Percentiles rank a stretch among this genome's conserved stretches.
These are phyloP conservation scores for Cherax destructor DNA, from an alignment of 1,140 invertebrate species.

Conservation along the genomic window DNA sequence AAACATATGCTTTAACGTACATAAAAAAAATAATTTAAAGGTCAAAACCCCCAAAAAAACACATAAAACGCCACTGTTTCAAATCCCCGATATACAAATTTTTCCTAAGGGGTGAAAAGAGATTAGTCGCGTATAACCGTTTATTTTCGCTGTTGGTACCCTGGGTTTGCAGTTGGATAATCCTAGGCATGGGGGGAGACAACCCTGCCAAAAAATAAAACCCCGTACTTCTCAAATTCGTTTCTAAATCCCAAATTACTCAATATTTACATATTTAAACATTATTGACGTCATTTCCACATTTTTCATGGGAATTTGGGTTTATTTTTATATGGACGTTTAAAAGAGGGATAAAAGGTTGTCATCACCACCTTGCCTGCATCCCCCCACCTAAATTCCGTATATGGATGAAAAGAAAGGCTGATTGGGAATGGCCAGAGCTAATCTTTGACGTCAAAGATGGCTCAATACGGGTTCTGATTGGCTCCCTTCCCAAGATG, in stretches of 20 bases:
- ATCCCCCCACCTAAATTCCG: constrained; percentile 32
- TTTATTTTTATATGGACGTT: neutral
- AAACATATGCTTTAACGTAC: too few species aligned
- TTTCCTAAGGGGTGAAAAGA: too few species aligned
- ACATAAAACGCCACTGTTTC: too few species aligned
- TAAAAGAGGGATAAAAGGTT: neutral
- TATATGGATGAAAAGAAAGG: constrained; percentile 45
- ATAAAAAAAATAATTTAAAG: too few species aligned
- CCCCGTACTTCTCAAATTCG: neutral
- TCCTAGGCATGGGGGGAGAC: constrained; percentile 49
- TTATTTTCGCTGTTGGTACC: constrained; percentile 42
- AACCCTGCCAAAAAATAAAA: constrained; percentile 17
- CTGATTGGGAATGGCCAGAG: constrained; percentile 26
- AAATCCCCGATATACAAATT: too few species aligned
- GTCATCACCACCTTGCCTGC: constrained; percentile 1
- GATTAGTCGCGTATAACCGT: neutral
- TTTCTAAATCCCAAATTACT: neutral
- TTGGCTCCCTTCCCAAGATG: constrained; percentile 43
- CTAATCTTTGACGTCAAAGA: constrained; percentile 58
- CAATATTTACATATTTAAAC: neutral
- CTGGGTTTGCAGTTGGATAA: constrained; percentile 68
- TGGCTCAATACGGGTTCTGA: constrained; percentile 19
- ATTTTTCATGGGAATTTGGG: neutral
- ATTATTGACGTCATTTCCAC: neutral
- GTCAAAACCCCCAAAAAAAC: too few species aligned